Evolutionary conservation across 2,797 vertebrate genomes (phyloP), one percentile per base, ranked within the genome.

Genomic region (Muraenolepis orangiensis): DNA sequence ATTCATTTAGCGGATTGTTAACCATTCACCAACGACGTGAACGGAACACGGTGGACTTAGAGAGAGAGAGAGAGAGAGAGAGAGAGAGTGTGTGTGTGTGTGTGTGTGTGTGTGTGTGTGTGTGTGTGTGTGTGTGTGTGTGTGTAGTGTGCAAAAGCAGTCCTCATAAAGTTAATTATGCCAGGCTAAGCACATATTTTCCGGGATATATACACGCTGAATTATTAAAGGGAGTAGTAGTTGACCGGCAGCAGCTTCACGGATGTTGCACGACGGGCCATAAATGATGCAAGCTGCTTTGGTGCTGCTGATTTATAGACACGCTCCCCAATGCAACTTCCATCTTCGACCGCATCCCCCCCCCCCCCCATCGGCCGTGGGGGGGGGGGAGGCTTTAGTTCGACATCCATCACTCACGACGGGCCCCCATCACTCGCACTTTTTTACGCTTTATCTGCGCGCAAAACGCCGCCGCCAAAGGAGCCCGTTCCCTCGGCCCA

Each of bases 181-280:
- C 70, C 42, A 69, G 29, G 73, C 80, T 77, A 81, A 77, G 46
- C 79, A 78, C 75, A 82, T 82, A 72, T 89, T 88, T 89, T 87
- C 79, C 81, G 57, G 79, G 76, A 86, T 83, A 74, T 23, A 86
- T 80, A 87, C 78, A 79, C 31, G 34, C 70, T 91, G 82, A 88
- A 91, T 91, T 90, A 92, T 90, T 91, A 76, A 91, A 71, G 10
- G 75, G 82, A 38, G 77, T 71, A 85, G 86, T 80, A 85, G 87
- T 90, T 87, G 84, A 87, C 46, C 84, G 83, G 85, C 84, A 84
- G 85, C 80, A 76, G 79, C n/a, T n/a, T n/a, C n/a, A n/a, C n/a
- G n/a, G n/a, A n/a, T n/a, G n/a, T n/a, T n/a, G n/a, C 76, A 74
- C 32, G 70, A 80, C 81, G 42, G 74, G 67, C 57, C 78, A 88